A percentile compares a stretch with the other conserved stretches of the same genome.
Evolutionary conservation across 2,888 invertebrate species (phyloP).

Genomic region (Eledona agricola): DNA sequence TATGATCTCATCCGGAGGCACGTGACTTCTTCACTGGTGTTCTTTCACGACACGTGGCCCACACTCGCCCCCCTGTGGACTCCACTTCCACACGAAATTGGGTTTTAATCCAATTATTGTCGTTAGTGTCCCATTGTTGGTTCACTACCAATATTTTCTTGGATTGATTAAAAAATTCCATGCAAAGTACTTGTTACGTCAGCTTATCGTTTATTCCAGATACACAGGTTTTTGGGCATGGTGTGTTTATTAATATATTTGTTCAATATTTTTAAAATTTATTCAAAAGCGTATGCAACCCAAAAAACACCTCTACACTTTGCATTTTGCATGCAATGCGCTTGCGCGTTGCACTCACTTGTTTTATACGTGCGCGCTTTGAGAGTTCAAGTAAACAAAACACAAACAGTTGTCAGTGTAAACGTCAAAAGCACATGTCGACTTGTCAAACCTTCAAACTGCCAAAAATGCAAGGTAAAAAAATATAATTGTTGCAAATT

Average conservation of each 20-base stretch:
- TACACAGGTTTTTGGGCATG: too few relatives aligned
- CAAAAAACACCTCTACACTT: too few relatives aligned
- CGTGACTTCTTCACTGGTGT: conserved; percentile 10
- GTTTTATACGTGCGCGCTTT: background rate
- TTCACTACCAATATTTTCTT: background rate
- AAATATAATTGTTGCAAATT: background rate
- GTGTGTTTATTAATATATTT: too few relatives aligned
- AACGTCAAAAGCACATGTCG: conserved; percentile 19
- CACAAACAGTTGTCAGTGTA: conserved; percentile 23
- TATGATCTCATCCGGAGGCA: conserved; percentile 34
- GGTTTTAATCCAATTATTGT: conserved; percentile 33
- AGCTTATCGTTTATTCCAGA: too few relatives aligned
- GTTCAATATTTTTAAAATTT: too few relatives aligned
- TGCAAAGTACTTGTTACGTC: too few relatives aligned
- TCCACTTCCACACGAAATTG: conserved; percentile 15
- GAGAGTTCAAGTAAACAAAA: conserved; percentile 16
- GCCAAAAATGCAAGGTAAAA: conserved; percentile 6
- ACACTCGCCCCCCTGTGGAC: conserved; percentile 13
- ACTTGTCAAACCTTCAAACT: conserved; percentile 4
- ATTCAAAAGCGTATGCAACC: too few relatives aligned
- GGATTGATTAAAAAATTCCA: too few relatives aligned
- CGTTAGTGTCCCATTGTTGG: conserved; percentile 29
- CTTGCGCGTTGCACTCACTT: conserved; percentile 1
- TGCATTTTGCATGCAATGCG: too few relatives aligned
- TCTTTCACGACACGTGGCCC: conserved; percentile 26